Evolutionary conservation across 2,113 vertebrate genomes (phyloP), one percentile per base, ranked within the genome.

Genomic region (Excalfactoria chinensis): DNA sequence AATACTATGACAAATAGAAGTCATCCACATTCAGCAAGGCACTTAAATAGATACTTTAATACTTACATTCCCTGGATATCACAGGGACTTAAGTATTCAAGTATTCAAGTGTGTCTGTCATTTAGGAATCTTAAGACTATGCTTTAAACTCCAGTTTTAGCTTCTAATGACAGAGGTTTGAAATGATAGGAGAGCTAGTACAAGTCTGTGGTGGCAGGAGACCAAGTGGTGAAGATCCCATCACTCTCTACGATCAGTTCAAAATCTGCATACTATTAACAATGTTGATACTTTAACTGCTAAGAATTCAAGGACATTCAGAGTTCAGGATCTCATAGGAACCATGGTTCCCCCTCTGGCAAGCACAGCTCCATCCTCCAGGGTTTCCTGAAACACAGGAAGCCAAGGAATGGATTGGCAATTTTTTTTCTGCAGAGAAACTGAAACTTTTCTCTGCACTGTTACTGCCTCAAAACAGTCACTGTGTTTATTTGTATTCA

Each of bases 41-140:
- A 76, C 55, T 90, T 82, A 74, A 81, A 71, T 18, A 62, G 58
- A 92, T 76, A 76, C 17, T 32, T 76, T 32, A 62, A 48, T 62
- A 37, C 55, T 94, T 88, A 76, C 34, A 88, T 94, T 91, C 68
- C 56, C 59, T 70, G 91, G 87, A 89, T 92, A 89, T 84, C 51
- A 49, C 41, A 73, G 69, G 25, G 78, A 95, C 3, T 0, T 55
- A 87, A 90, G 56, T 35, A 73, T 59, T 56, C 37, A 69, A 63
- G 43, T 78, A 84, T 76, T 89, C 44, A 43, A 79, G 72, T 13
- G 40, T 4, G 17, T 21, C 37, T 95, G 58, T 41, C 63, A 80
- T 76, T 88, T 90, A 90, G 76, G 79, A 81, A 88, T 74, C 76
- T 81, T 78, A 77, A 84, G 48, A 84, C 41, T 32, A 53, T 32